phyloP scores from a whole-genome alignment of 53 echinoderm and acorn worm genomes.

The Arbacia lixula region DNA sequence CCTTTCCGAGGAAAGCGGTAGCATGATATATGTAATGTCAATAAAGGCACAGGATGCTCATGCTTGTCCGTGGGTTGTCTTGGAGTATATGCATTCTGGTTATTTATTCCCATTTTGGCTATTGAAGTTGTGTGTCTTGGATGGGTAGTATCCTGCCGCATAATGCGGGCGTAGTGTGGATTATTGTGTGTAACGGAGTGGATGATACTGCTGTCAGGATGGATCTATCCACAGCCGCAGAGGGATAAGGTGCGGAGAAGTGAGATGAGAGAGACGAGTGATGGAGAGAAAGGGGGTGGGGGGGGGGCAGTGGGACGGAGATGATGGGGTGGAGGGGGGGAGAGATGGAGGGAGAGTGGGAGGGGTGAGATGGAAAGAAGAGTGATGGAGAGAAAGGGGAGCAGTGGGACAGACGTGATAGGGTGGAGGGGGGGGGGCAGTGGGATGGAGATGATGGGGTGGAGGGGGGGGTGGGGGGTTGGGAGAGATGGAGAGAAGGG shows the following conservation, averaged over 20 bases:
- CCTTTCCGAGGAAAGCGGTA: no score
- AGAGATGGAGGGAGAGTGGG: background rate
- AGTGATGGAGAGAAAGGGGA: background rate
- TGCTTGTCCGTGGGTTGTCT: conserved; percentile 15
- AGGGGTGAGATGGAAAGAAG: background rate
- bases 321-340: background rate
- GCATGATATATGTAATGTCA: no score
- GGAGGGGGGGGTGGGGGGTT: no score
- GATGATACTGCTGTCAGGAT: conserved; percentile 37
- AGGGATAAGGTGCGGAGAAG: background rate
- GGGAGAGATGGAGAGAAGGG: no score
- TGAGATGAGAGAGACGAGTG: no score
- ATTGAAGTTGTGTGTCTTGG: conserved; percentile 27
- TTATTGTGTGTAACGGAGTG: conserved; percentile 54
- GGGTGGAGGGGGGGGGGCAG: background rate
- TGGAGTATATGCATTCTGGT: conserved; percentile 46
- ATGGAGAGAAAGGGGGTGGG: background rate
- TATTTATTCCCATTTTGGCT: conserved; percentile 42
- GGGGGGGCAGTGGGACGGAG: background rate
- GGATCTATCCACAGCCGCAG: background rate
- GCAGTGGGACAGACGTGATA: background rate
- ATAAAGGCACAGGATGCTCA: conserved; percentile 3
- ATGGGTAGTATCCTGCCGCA: conserved; percentile 36
- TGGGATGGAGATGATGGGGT: background rate
- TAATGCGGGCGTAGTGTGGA: conserved; percentile 20